Conservation (phyloP, 2,888 invertebrate genomes). For the Idaea biselata region DNA sequence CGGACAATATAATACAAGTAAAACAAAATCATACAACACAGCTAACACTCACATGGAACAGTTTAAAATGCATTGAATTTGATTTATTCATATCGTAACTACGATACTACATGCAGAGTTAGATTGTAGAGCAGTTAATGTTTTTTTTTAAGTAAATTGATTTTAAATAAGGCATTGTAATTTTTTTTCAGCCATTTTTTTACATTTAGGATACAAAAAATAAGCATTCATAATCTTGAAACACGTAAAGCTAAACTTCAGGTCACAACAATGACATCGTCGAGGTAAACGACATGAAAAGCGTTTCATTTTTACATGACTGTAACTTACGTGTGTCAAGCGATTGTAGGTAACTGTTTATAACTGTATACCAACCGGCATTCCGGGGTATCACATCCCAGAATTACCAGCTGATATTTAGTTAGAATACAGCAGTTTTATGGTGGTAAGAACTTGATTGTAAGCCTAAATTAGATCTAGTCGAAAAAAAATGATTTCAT, state of each 20-base stretch:
- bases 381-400: conserved; percentile 90
- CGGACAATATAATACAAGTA: not conserved
- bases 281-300: conserved; percentile 21
- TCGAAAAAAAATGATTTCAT: not conserved
- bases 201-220: not conserved
- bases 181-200: not conserved
- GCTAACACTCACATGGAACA: conserved; percentile 41
- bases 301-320: not conserved
- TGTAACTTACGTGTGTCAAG: conserved; percentile 52
- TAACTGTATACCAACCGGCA: conserved; percentile 91
- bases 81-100: not conserved
- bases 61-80: conserved; percentile 22
- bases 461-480: conserved; percentile 8
- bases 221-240: conserved; percentile 9
- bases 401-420: conserved; percentile 99
- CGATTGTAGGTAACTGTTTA: conserved; percentile 26
- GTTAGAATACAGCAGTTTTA: conserved; percentile 46
- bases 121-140: not conserved
- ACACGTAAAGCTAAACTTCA: conserved; percentile 10
- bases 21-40: conserved; percentile 6
- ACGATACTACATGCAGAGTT: not conserved
- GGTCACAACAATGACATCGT: conserved; percentile 26
- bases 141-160: too few relatives aligned
- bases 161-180: too few relatives aligned
- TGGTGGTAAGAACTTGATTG: conserved; percentile 11